phyloP scores from a whole-genome alignment of 2,888 invertebrate genomes.

The Agrochola lychnidis region DNA sequence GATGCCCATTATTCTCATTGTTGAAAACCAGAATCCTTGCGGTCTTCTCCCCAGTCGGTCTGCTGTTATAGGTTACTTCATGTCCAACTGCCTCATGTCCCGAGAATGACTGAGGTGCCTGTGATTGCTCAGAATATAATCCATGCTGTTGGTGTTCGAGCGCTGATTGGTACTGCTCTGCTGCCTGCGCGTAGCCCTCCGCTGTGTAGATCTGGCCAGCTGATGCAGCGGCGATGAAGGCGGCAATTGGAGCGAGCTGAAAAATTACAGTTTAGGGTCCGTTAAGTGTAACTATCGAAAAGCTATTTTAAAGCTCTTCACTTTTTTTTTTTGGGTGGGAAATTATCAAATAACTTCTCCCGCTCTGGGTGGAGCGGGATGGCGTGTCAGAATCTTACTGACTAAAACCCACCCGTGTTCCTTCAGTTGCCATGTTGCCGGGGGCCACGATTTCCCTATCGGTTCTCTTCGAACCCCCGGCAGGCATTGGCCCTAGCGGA shows the following conservation, averaged over 20 bases:
- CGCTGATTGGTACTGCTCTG: conserved; percentile 79
- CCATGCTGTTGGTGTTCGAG: conserved; percentile 76
- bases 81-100: conserved; percentile 58
- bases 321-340: too few species aligned
- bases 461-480: too few species aligned
- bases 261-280: conserved; percentile 42
- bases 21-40: conserved; percentile 80
- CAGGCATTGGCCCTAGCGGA: too few species aligned
- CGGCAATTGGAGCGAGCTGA: conserved; percentile 77
- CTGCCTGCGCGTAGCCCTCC: conserved; percentile 72
- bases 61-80: conserved; percentile 49
- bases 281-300: too few species aligned
- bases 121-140: conserved; percentile 75
- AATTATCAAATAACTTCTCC: too few species aligned
- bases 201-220: conserved; percentile 76
- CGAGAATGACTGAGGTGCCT: conserved; percentile 59
- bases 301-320: not conserved
- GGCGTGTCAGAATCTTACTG: too few species aligned
- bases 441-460: too few species aligned
- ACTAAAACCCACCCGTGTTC: too few species aligned
- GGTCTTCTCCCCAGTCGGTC: conserved; percentile 70
- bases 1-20: conserved; percentile 78
- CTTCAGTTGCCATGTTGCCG: too few species aligned
- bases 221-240: conserved; percentile 78
- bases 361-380: too few species aligned